Conservation (phyloP, 2,797 vertebrate species). For the Phalloptychus januarius region DNA sequence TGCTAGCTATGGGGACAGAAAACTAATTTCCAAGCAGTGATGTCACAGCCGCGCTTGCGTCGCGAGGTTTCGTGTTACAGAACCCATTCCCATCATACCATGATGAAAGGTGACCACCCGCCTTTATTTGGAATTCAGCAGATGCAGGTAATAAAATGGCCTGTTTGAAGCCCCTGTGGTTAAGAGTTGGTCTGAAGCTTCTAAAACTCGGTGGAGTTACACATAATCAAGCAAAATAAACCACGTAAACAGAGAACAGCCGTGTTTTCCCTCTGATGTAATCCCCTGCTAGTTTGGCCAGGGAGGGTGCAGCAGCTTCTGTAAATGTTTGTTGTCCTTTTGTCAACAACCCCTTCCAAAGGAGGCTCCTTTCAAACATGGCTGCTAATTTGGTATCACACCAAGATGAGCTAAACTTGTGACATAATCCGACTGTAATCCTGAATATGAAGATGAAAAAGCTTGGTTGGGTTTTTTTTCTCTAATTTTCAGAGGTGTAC, state of each 20-base stretch:
- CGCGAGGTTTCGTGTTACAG: conserved; percentile 70
- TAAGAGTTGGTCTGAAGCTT: conserved; percentile 65
- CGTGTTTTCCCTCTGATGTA: conserved; percentile 67
- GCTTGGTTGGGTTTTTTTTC: not conserved
- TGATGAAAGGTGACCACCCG: conserved; percentile 81
- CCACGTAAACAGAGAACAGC: conserved; percentile 70
- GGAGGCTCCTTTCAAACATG: conserved; percentile 44
- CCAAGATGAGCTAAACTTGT: conserved; percentile 39
- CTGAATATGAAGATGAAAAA: not conserved
- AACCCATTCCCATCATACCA: conserved; percentile 74
- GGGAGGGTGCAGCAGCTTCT: conserved; percentile 70
- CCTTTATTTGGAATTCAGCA: conserved; percentile 79
- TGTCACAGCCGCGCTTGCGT: conserved; percentile 61
- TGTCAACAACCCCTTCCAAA: conserved; percentile 63
- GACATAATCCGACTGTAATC: not conserved
- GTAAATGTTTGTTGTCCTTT: conserved; percentile 80
- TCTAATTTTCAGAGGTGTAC: not conserved
- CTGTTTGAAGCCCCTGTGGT: conserved; percentile 48
- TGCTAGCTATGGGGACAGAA: conserved; percentile 48
- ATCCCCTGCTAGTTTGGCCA: conserved; percentile 60
- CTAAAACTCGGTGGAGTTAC: conserved; percentile 61
- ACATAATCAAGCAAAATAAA: conserved; percentile 73
- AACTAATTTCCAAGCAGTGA: conserved; percentile 72
- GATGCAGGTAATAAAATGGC: conserved; percentile 79
- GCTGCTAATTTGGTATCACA: conserved; percentile 54